Base-by-base conservation (phyloP, 2,113 vertebrate genomes). In the Melanotaenia duboulayi region DNA sequence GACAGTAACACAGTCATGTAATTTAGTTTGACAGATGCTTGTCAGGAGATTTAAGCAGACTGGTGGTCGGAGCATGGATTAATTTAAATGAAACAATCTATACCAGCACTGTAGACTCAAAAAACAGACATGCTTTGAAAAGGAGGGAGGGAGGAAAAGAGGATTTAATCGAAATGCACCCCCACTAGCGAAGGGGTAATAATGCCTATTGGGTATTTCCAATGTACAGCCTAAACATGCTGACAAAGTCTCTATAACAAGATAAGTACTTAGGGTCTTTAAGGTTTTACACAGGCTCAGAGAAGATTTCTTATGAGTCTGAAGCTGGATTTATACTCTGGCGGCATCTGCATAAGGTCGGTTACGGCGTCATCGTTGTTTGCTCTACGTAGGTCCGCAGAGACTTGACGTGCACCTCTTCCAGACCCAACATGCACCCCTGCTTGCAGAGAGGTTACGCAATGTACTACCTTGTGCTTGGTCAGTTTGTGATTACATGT, bases 111-210 rank as follows among this genome's bases (percentile, higher is more conserved):
- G 74, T 69, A 2, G 8, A 19, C 44, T 46, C 24, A 28, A 73
- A 60, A 32, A 16, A 65, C 51, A 60, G 3, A 6, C 59, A 44
- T 4, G 42, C 28, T 62, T 56, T 76, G 11, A 74, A 65, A 54
- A 62, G 40, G 17, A 20, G 25, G 11, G 12, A 67, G 23, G 20
- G 60, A 42, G 37, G 25, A 70, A 68, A 71, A 66, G 57, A 68
- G 66, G 64, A 75, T 80, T 83, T 75, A 60, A 62, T 46, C 2
- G 69, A 85, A 82, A 72, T 52, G 62, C 14, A 8, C 35, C 62
- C 32, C 65, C 20, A 59, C 3, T 46, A 46, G 22, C 56, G 46
- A 42, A 60, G 4, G 48, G 23, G 8, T 70, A 70, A 73, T 35
- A 63, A 71, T 0, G 11, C 61, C 80, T 74, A 58, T 69, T 71